Base-by-base conservation (phyloP, 2,888 invertebrate genomes). In the Microplitis deprimator region DNA sequence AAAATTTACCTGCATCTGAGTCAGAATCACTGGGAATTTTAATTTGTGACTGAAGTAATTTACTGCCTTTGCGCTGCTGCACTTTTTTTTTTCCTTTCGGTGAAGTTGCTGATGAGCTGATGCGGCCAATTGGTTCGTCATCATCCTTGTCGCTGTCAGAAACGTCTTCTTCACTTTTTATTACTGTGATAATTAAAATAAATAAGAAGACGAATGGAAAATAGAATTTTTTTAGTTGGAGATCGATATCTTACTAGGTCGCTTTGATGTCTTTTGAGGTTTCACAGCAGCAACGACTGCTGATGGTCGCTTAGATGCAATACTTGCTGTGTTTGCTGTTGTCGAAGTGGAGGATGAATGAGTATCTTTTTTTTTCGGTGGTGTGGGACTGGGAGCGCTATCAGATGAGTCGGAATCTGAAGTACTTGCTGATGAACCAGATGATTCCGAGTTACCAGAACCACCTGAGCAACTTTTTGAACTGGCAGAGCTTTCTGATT, bases 391-490 rank as follows among this genome's bases (percentile, higher is more conserved):
- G 4, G 90, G 91, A 10, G 90, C 90, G 79, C 91, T 91, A 71
- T 91, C 89, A 0, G 94, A 94, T 0, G 95, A 94, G 80, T 95
- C 95, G 0, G 93, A 93, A 82, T 95, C 95, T 0, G 93, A 93
- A 83, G 93, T 94, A 61, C 86, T 84, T 79, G 86, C 83, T 81
- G 89, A 84, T 0, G 93, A 93, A 2, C 93, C 93, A 0, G 93
- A 94, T 4, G 94, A 94, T 62, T 93, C 95, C 0, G 94, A 94
- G 75, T 93, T 93, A 79, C 93, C 94, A 0, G 94, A 93, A 39
- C 84, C 88, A 38, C 85, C 89, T 0, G 94, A 94, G 77, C 93
- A 94, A 61, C 93, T 94, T 83, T 94, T 93, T 77, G 92, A 93
- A 84, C 92, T 94, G 0, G 93, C 91, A 0, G 92, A 92, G 84